These are phyloP conservation scores for Tenodera sinensis DNA, from an alignment of 2,888 invertebrate genomes.

Conservation along the genomic window DNA sequence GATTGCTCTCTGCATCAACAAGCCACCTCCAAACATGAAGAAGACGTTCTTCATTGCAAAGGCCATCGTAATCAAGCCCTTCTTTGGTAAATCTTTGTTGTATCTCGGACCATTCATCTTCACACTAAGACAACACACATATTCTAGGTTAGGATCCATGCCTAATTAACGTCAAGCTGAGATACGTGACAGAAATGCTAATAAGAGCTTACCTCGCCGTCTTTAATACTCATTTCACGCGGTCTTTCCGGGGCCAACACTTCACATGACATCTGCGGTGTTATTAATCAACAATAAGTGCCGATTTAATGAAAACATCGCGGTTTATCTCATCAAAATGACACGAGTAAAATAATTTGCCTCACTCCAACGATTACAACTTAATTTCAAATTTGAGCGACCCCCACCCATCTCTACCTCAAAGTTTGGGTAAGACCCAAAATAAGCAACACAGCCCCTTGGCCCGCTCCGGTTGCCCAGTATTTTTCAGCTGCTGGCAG, in stretches of 20 bases:
- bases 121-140: conserved; percentile 34
- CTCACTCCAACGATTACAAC: not conserved
- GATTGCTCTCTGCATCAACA: conserved; percentile 46
- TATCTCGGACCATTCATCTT: conserved; percentile 45
- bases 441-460: not conserved
- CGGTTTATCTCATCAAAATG: not conserved
- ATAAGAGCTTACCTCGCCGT: not conserved
- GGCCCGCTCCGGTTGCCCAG: not conserved
- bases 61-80: conserved; percentile 41
- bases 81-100: conserved; percentile 43
- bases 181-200: not conserved
- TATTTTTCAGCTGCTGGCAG: too few species aligned
- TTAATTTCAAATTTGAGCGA: not conserved
- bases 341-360: not conserved
- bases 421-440: not conserved
- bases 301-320: not conserved
- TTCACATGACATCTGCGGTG: not conserved
- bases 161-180: not conserved
- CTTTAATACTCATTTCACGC: not conserved
- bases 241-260: not conserved
- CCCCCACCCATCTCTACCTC: not conserved
- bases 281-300: not conserved
- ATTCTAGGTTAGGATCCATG: not conserved
- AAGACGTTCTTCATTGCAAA: conserved; percentile 40
- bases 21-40: conserved; percentile 46